phyloP scores from a whole-genome alignment of 2,888 invertebrate species.

The Gortyna flavago region DNA sequence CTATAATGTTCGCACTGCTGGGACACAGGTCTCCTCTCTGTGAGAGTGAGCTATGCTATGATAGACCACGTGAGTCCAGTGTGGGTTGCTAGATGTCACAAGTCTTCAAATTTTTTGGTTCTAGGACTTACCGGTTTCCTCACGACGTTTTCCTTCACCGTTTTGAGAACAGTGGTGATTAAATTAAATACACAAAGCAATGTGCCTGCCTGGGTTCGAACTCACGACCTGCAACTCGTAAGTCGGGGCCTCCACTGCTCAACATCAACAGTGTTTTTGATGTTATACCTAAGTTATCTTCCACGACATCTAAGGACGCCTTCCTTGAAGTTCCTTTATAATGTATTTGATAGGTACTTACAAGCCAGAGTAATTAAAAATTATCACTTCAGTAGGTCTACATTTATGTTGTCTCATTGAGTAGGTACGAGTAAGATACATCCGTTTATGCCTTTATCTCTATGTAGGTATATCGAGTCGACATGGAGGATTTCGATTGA shows the following conservation, averaged over 20 bases:
- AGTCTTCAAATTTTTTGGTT: background rate
- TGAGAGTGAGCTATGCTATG: background rate
- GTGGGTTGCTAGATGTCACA: background rate
- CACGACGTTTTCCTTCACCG: background rate
- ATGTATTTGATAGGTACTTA: background rate
- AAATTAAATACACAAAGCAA: background rate
- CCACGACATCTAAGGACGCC: background rate
- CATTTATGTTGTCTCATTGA: background rate
- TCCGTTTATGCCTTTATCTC: constrained; percentile 15
- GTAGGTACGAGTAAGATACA: constrained; percentile 6
- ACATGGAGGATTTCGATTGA: constrained; percentile 67
- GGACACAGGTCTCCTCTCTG: background rate
- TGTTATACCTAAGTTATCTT: background rate
- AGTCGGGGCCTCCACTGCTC: background rate
- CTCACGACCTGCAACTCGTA: background rate
- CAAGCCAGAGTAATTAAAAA: background rate
- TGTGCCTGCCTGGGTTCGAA: background rate
- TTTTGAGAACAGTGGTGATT: background rate
- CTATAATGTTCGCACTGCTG: background rate
- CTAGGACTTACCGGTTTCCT: background rate
- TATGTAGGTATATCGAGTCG: constrained; percentile 48
- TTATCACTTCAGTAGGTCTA: background rate
- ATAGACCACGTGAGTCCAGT: background rate
- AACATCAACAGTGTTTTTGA: background rate
- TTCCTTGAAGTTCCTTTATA: too few relatives aligned